These are phyloP conservation scores for Antheraea pernyi DNA, from an alignment of 1,140 invertebrate species.

Conservation along the genomic window DNA sequence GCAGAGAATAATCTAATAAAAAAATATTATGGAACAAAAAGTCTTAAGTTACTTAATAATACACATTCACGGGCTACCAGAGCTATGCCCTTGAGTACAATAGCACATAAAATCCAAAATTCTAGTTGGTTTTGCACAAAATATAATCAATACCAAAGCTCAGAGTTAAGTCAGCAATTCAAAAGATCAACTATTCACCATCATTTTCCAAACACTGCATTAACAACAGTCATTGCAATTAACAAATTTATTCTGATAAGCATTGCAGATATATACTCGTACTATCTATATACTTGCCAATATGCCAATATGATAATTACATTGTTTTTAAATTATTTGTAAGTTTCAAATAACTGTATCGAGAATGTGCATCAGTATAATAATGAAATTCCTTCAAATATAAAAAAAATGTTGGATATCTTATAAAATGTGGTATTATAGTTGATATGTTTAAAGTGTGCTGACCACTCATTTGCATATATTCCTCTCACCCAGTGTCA, in stretches of 20 bases:
- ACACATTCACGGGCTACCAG: background rate
- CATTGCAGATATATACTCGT: no score
- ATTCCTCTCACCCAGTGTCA: constrained; percentile 41
- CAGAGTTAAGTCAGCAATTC: background rate
- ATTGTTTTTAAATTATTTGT: no score
- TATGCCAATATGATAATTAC: no score
- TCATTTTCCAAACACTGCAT: background rate
- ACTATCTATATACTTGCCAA: no score
- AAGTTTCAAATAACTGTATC: no score
- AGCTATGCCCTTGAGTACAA: background rate
- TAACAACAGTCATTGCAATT: background rate
- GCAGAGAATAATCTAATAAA: background rate
- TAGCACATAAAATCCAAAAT: background rate
- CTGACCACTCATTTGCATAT: constrained; percentile 41
- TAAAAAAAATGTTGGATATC: background rate
- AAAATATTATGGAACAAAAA: background rate
- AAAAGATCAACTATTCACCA: background rate
- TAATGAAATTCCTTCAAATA: background rate
- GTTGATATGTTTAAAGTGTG: background rate
- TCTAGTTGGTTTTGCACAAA: background rate
- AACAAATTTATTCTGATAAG: no score
- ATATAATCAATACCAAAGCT: background rate
- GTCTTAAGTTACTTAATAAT: background rate
- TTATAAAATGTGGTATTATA: background rate
- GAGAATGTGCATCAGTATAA: background rate